phyloP scores from a whole-genome alignment of 1,140 invertebrate species.

The Mizuhopecten yessoensis region DNA sequence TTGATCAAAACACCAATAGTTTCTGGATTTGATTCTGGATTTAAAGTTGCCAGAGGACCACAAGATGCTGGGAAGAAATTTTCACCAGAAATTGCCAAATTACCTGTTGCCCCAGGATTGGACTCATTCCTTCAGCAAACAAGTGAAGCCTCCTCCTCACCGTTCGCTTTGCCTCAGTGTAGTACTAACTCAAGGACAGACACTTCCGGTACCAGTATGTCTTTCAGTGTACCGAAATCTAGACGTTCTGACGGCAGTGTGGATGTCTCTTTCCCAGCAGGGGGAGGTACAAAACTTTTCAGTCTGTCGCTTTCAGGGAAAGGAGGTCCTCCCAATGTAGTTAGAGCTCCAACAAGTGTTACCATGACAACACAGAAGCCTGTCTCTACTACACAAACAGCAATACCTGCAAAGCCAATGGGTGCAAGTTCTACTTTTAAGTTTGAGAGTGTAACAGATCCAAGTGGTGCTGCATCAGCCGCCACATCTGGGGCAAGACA shows the following conservation, averaged over 20 bases:
- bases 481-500: background rate
- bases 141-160: background rate
- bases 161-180: background rate
- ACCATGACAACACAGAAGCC: conserved; percentile 30
- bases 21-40: background rate
- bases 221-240: background rate
- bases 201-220: background rate
- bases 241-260: conserved; percentile 15
- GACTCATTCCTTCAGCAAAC: background rate
- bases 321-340: background rate
- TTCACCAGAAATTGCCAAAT: background rate
- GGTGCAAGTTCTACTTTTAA: background rate
- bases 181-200: background rate
- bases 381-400: conserved; percentile 6
- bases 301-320: background rate
- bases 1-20: conserved; percentile 5
- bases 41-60: background rate
- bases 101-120: background rate
- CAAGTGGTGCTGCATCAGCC: background rate
- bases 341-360: background rate
- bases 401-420: background rate
- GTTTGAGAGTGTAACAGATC: background rate
- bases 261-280: background rate
- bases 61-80: background rate
- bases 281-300: background rate